These are phyloP conservation scores for Mimumesa dahlbomi DNA, from an alignment of 2,888 invertebrate genomes.

Conservation along the genomic window DNA sequence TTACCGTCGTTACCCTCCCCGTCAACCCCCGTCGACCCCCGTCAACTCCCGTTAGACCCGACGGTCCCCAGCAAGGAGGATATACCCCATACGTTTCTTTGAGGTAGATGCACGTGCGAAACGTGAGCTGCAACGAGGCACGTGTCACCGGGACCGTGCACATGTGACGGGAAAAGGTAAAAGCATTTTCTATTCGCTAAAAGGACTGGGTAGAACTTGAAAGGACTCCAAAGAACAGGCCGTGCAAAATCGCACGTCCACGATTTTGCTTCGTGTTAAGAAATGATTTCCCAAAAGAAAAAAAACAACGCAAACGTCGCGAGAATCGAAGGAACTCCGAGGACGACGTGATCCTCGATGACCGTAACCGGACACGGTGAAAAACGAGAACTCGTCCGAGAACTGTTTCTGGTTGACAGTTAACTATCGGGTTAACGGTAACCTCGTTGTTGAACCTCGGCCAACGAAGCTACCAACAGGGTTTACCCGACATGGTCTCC, in stretches of 20 bases:
- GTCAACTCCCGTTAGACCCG: no score
- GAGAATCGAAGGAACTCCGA: no score
- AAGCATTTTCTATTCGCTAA: no score
- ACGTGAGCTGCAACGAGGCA: slow-evolving; percentile 26
- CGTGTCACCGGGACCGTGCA: slow-evolving; percentile 18
- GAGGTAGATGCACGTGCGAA: slow-evolving; percentile 36
- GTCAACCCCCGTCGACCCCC: slow-evolving; percentile 2
- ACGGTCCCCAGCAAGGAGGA: background rate
- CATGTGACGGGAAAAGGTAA: no score
- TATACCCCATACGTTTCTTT: slow-evolving; percentile 35
- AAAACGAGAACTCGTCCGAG: slow-evolving; percentile 54
- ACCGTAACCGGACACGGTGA: no score
- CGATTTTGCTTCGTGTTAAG: no score
- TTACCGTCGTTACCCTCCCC: slow-evolving; percentile 25
- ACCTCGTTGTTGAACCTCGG: slow-evolving; percentile 58
- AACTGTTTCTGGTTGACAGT: slow-evolving; percentile 60
- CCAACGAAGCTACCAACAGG: slow-evolving; percentile 38
- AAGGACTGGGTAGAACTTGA: no score
- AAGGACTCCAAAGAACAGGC: no score
- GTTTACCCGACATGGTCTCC: slow-evolving; percentile 32
- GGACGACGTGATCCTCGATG: no score
- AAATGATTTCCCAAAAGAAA: no score
- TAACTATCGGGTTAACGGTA: slow-evolving; percentile 66
- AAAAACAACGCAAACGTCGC: no score
- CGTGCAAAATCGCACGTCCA: no score